phyloP scores from a whole-genome alignment of 1,140 invertebrate genomes.

The Bombus balteatus region DNA sequence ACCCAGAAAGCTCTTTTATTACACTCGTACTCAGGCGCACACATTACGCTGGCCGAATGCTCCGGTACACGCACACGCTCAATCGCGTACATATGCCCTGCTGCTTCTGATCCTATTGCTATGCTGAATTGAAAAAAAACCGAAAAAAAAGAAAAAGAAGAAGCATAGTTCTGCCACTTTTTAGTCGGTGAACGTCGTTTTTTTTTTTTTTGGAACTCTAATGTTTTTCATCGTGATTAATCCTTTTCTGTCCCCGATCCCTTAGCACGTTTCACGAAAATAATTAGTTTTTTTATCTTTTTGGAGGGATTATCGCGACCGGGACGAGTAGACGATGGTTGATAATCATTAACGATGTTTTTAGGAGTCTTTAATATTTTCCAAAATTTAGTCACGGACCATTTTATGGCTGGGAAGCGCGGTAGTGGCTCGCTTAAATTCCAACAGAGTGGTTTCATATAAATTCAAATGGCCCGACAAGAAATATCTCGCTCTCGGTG shows the following conservation, averaged over 20 bases:
- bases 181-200: neutral
- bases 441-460: neutral
- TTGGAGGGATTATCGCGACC: neutral
- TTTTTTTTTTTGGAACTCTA: conserved; percentile 20
- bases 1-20: conserved; percentile 81
- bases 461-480: neutral
- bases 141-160: too few species aligned
- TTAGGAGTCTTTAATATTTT: neutral
- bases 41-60: conserved; percentile 43
- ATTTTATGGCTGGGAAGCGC: neutral
- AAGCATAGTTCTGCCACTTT: conserved; percentile 24
- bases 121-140: conserved; percentile 49
- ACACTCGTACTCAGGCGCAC: conserved; percentile 57
- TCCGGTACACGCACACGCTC: conserved; percentile 23
- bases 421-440: neutral
- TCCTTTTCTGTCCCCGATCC: neutral
- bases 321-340: neutral
- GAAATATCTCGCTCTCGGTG: neutral
- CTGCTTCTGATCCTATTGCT: conserved; percentile 53
- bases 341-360: neutral
- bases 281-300: neutral
- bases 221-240: conserved; percentile 53
- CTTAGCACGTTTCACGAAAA: neutral
- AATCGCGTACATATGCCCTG: conserved; percentile 4
- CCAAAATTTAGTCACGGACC: neutral